Conservation (phyloP, 2,888 invertebrate genomes). For the Marasmarcha lunaedactyla region DNA sequence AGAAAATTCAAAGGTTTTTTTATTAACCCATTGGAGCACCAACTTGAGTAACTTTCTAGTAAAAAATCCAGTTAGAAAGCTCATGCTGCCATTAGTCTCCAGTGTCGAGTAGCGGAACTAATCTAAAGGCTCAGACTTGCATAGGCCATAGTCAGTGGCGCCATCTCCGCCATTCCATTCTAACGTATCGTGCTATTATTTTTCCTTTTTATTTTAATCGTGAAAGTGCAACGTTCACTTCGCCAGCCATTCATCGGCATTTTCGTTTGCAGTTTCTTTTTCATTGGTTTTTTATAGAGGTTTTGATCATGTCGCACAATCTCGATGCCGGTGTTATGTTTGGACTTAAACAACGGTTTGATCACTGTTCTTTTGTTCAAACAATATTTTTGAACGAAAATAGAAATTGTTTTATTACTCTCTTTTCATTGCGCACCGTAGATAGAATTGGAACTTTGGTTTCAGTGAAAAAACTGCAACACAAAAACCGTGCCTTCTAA, state of each 20-base stretch:
- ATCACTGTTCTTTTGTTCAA: not conserved
- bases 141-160: slow-evolving; percentile 44
- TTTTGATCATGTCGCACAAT: slow-evolving; percentile 48
- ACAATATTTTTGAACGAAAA: not conserved
- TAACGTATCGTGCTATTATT: slow-evolving; percentile 37
- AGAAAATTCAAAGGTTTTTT: too few relatives aligned
- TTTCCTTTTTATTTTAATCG: slow-evolving; percentile 56
- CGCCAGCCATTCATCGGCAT: slow-evolving; percentile 53
- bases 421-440: too few relatives aligned
- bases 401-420: too few relatives aligned
- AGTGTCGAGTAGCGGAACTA: slow-evolving; percentile 62
- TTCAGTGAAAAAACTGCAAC: too few relatives aligned
- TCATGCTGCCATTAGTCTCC: slow-evolving; percentile 36
- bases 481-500: too few relatives aligned
- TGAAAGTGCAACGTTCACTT: slow-evolving; percentile 67
- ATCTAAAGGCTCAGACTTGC: slow-evolving; percentile 16
- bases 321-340: not conserved
- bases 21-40: too few relatives aligned
- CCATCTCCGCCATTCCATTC: slow-evolving; percentile 47
- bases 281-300: slow-evolving; percentile 53
- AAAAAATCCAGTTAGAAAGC: slow-evolving; percentile 12
- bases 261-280: slow-evolving; percentile 53
- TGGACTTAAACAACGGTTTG: not conserved
- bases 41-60: too few relatives aligned
- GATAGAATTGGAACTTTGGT: too few relatives aligned